These are phyloP conservation scores for Gonocerus acuteangulatus DNA, from an alignment of 2,888 invertebrate genomes.

Conservation along the genomic window DNA sequence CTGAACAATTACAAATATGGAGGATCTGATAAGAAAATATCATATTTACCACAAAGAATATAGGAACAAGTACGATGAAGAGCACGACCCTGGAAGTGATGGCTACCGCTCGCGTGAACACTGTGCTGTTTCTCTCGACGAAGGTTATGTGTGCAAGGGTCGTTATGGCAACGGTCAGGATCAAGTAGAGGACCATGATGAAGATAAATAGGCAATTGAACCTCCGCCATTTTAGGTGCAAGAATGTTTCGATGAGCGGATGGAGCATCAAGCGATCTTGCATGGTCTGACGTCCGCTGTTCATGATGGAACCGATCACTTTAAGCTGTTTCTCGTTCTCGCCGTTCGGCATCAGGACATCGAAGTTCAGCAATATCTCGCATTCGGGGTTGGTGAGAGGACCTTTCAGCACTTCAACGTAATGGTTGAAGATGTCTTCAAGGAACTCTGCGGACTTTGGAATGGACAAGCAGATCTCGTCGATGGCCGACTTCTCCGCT, in stretches of 20 bases:
- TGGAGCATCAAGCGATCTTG: slow-evolving; percentile 50
- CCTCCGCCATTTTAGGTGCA: slow-evolving; percentile 53
- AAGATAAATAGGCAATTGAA: slow-evolving; percentile 50
- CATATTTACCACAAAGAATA: slow-evolving; percentile 27
- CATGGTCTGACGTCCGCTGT: slow-evolving; percentile 49
- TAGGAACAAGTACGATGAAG: slow-evolving; percentile 23
- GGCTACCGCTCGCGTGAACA: neutral
- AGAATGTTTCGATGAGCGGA: slow-evolving; percentile 52
- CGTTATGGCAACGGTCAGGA: slow-evolving; percentile 49
- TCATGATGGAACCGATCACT: slow-evolving; percentile 50
- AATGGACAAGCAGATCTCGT: slow-evolving; percentile 49
- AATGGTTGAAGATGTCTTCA: slow-evolving; percentile 50
- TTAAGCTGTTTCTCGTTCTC: slow-evolving; percentile 45
- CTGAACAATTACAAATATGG: too few species aligned
- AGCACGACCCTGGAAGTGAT: slow-evolving; percentile 21
- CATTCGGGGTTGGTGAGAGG: slow-evolving; percentile 44
- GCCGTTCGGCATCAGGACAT: slow-evolving; percentile 42
- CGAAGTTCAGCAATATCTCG: slow-evolving; percentile 46
- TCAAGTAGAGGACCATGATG: slow-evolving; percentile 47
- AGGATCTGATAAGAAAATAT: too few species aligned
- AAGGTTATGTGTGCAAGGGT: slow-evolving; percentile 42
- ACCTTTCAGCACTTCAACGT: slow-evolving; percentile 47
- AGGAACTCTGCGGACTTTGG: slow-evolving; percentile 51
- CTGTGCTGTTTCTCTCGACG: slow-evolving; percentile 19
- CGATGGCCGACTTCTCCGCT: slow-evolving; percentile 45